These are phyloP conservation scores for Crotalus adamanteus DNA, from an alignment of 2,797 vertebrate genomes.

Conservation along the genomic window DNA sequence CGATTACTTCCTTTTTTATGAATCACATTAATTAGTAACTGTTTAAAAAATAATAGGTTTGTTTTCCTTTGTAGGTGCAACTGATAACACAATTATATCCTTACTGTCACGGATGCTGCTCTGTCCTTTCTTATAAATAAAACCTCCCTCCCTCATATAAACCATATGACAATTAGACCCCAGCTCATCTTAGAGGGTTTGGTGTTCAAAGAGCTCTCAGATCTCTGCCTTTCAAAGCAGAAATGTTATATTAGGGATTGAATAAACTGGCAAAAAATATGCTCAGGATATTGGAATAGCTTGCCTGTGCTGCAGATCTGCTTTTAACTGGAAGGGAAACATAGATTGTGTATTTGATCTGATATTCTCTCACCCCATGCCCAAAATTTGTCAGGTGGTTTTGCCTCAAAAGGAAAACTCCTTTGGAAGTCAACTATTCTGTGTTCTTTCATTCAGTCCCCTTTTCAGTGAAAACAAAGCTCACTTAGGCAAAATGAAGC, in stretches of 20 bases:
- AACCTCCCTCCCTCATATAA: neutral
- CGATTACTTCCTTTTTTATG: constrained; percentile 17
- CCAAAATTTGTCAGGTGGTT: neutral
- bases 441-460: neutral
- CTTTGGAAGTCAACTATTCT: neutral
- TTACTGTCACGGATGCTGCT: neutral
- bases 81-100: neutral
- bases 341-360: neutral
- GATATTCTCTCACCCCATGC: neutral
- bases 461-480: neutral
- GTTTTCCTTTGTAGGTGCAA: constrained; percentile 18
- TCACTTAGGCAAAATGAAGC: neutral
- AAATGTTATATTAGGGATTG: neutral
- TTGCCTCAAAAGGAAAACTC: neutral
- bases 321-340: neutral
- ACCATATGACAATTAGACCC: constrained; percentile 12
- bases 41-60: neutral
- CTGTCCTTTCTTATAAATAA: constrained; percentile 1
- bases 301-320: neutral
- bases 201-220: constrained; percentile 4
- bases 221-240: constrained; percentile 14
- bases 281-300: neutral
- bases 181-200: neutral
- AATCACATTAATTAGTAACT: neutral
- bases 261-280: neutral